Base-by-base conservation (phyloP, 2,888 invertebrate genomes). In the Parelbella ahira region DNA sequence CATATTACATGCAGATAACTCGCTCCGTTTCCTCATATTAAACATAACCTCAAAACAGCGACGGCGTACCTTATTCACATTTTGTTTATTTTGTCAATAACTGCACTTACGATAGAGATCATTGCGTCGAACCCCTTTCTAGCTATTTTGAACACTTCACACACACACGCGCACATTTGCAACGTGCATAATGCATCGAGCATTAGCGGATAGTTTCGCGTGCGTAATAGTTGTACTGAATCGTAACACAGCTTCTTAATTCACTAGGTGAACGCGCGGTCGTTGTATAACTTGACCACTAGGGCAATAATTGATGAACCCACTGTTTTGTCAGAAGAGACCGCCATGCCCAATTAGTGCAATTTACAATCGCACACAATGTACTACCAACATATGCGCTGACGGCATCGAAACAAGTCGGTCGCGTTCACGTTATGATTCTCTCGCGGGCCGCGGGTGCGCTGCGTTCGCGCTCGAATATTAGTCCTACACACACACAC, bases 301-400 rank as follows among this genome's bases (percentile, higher is more conserved):
- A 54, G 59, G 58, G 68, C 59, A 58, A 58, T 68, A 71, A 76
- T 73, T 73, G 73, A 77, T 75, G 74, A 68, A 70, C 67, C 65
- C 68, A 80, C 79, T 75, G 72, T 77, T 73, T 75, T 76, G 74
- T 70, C 60, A 75, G 68, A 64, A 58, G 56, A 74, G 75, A 69
- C 79, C 81, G 82, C 78, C 80, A 81, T 80, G 58, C 69, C 75
- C 78, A 83, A 86, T 84, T 86, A 86, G 82, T 72, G 79, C 75
- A 83, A 83, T 86, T 84, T 79, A 84, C 75, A 79, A 80, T 68
- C 66, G 66, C 76, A 74, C 76, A 76, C 69, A 71, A 69, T 69
- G 69, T 74, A 73, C 71, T 50, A 43, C 67, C 68, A 39, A 39
- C 39, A 69, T 48, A 56, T 77, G 77, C 76, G 77, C 79, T 80